Evolutionary conservation across 64 coral and sea anemone genomes (phyloP).

Genomic region (Actinia tenebrosa): DNA sequence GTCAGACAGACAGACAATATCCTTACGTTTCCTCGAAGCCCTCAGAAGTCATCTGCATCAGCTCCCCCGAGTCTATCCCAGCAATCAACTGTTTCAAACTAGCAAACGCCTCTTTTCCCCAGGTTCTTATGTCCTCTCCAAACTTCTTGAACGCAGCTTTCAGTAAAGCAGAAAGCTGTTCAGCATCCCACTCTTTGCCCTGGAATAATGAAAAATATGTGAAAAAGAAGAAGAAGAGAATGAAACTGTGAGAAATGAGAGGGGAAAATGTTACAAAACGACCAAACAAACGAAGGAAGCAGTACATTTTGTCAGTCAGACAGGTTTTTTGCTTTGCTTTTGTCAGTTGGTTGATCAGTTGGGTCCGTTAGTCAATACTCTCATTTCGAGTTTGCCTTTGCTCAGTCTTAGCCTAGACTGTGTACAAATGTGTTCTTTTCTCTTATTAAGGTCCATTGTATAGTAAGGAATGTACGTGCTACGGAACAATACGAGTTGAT

Average conservation of each 20-base stretch:
- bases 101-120: conserved; percentile 58
- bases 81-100: conserved; percentile 55
- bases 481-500: too few relatives aligned
- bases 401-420: too few relatives aligned
- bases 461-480: too few relatives aligned
- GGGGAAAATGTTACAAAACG: background rate
- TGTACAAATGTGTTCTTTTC: too few relatives aligned
- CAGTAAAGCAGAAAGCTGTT: conserved; percentile 63
- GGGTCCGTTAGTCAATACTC: too few relatives aligned
- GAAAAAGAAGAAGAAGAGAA: background rate
- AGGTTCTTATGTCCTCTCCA: conserved; percentile 39
- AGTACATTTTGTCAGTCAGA: too few relatives aligned
- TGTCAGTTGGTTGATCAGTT: too few relatives aligned
- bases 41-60: conserved; percentile 46
- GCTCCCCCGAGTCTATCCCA: conserved; percentile 55
- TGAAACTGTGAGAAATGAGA: background rate
- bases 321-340: too few relatives aligned
- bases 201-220: background rate
- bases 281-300: background rate
- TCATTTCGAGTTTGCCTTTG: too few relatives aligned
- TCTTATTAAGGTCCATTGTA: too few relatives aligned
- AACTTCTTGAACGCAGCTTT: conserved; percentile 73
- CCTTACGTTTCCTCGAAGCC: conserved; percentile 62
- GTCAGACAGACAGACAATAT: too few relatives aligned
- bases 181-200: conserved; percentile 61